Percentiles rank a stretch among this genome's conserved stretches.
Evolutionary conservation across 2,797 vertebrate species (phyloP).

Genomic region (Sebastes glaucus): DNA sequence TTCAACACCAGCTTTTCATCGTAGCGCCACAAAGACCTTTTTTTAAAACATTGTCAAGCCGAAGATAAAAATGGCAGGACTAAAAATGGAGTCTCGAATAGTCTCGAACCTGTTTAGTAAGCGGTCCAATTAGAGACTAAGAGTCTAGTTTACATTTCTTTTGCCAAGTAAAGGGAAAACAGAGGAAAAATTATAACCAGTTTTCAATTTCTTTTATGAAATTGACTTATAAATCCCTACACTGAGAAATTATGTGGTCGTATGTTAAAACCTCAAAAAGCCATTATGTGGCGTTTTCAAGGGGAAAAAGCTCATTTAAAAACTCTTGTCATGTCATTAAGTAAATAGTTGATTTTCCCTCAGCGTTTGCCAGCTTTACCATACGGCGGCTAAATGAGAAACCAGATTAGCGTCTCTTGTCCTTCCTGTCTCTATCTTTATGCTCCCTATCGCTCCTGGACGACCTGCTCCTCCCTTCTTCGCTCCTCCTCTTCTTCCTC

Average conservation of each 20-base stretch:
- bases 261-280: not conserved
- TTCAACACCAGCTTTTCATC: not conserved
- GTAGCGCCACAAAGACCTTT: not conserved
- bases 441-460: conserved; percentile 93
- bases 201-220: not conserved
- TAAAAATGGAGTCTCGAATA: not conserved
- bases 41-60: not conserved
- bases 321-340: not conserved
- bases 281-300: not conserved
- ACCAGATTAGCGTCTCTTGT: conserved; percentile 90
- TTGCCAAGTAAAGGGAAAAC: not conserved
- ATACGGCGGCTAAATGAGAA: not conserved
- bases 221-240: not conserved
- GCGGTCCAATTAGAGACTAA: not conserved
- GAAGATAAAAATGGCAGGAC: conserved; percentile 8
- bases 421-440: conserved; percentile 96
- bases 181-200: not conserved
- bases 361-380: not conserved
- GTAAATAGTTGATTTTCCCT: not conserved
- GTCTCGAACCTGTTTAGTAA: not conserved
- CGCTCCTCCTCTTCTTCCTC: conserved; percentile 83
- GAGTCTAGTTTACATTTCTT: not conserved
- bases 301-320: conserved; percentile 25
- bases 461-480: conserved; percentile 88
- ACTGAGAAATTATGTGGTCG: not conserved